Percentiles rank a stretch among this genome's conserved stretches.
phyloP scores from a whole-genome alignment of 2,888 invertebrate genomes.

The Omphaloscelis lunosa region DNA sequence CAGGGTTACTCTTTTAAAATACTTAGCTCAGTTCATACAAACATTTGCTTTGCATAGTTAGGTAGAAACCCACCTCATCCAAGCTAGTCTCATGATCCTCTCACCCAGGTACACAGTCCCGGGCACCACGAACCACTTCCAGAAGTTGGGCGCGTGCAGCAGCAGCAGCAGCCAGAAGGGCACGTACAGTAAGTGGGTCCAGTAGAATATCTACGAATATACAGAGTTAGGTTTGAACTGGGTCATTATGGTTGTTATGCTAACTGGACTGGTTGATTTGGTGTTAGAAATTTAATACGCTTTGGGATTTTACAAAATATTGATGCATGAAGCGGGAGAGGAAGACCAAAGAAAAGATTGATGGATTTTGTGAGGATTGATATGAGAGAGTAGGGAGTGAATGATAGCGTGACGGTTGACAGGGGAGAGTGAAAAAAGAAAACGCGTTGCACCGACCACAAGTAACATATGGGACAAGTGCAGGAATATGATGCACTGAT shows the following conservation, averaged over 20 bases:
- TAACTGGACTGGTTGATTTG: neutral
- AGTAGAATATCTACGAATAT: slow-evolving; percentile 95
- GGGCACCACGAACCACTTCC: slow-evolving; percentile 98
- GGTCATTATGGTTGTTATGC: neutral
- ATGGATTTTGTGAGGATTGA: too few relatives aligned
- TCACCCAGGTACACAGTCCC: slow-evolving; percentile 95
- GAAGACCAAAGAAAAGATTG: too few relatives aligned
- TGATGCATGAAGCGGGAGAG: too few relatives aligned
- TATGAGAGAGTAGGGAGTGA: too few relatives aligned
- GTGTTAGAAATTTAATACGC: neutral
- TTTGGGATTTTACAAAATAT: neutral
- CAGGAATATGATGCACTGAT: neutral
- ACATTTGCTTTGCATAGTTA: too few relatives aligned
- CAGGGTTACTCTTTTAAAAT: neutral
- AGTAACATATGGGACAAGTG: too few relatives aligned
- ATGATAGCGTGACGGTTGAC: too few relatives aligned
- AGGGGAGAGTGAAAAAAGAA: too few relatives aligned
- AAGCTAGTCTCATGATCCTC: slow-evolving; percentile 91
- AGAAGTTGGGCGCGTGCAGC: slow-evolving; percentile 97
- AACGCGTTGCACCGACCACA: too few relatives aligned
- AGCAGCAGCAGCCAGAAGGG: slow-evolving; percentile 96
- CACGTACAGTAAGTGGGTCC: slow-evolving; percentile 97
- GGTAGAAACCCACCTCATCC: slow-evolving; percentile 81
- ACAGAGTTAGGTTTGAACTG: neutral
- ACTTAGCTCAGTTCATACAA: too few relatives aligned